Percentiles rank a stretch among this genome's conserved stretches.
Conservation (phyloP, 2,888 invertebrate genomes). For the Mythimna ferrago region DNA sequence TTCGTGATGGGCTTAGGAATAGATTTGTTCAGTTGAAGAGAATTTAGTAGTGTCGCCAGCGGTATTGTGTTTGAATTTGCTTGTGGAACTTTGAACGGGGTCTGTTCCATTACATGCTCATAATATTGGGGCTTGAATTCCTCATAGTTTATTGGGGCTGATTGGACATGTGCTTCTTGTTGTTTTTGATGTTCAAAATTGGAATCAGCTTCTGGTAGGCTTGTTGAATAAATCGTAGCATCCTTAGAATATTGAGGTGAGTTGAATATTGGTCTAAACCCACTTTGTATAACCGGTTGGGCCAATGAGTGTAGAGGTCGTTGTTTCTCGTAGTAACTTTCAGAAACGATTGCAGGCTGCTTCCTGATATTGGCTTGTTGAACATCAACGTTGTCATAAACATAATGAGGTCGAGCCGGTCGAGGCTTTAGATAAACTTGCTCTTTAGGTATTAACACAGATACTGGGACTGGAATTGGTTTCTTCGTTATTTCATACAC, state of each 20-base stretch:
- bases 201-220: slow-evolving; percentile 60
- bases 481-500: slow-evolving; percentile 73
- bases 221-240: slow-evolving; percentile 70
- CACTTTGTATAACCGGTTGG: slow-evolving; percentile 81
- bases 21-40: slow-evolving; percentile 94
- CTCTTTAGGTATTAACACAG: slow-evolving; percentile 74
- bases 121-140: slow-evolving; percentile 76
- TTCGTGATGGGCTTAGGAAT: slow-evolving; percentile 94
- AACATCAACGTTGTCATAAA: slow-evolving; percentile 73
- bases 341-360: slow-evolving; percentile 80
- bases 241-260: slow-evolving; percentile 70
- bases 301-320: slow-evolving; percentile 66
- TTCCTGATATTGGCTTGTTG: slow-evolving; percentile 72
- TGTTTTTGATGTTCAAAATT: slow-evolving; percentile 71
- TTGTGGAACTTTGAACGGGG: slow-evolving; percentile 67
- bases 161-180: slow-evolving; percentile 66
- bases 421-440: slow-evolving; percentile 79
- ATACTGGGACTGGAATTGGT: slow-evolving; percentile 72
- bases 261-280: slow-evolving; percentile 82
- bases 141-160: slow-evolving; percentile 64
- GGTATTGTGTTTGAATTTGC: slow-evolving; percentile 73
- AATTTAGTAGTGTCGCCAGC: slow-evolving; percentile 91
- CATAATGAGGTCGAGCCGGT: slow-evolving; percentile 76
- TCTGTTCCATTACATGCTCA: slow-evolving; percentile 77
- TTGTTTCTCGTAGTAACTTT: slow-evolving; percentile 84